Evolutionary conservation across 2,113 vertebrate species (phyloP), one percentile per base, ranked within the genome.

Genomic region (Ictalurus furcatus): DNA sequence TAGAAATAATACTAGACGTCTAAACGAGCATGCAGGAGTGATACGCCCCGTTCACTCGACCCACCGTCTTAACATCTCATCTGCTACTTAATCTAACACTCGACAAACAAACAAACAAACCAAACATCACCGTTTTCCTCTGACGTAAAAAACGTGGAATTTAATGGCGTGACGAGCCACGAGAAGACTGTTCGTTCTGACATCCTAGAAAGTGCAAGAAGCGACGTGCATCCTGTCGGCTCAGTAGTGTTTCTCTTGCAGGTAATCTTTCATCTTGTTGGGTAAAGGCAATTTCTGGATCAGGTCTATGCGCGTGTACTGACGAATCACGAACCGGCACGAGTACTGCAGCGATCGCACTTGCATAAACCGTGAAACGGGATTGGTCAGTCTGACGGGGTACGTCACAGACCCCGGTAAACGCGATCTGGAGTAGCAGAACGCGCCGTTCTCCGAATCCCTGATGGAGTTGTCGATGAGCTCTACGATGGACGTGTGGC

Each of bases 201-300:
- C 91, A 93, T 95, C 93, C 90, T 94, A 95, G 96, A 92, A 96
- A 91, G 96, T 96, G 96, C 96, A 95, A 94, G 95, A 94, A 94
- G 95, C 95, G 93, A 94, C 93, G 93, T 92, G 95, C 92, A 90
- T 90, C 85, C 28, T 76, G 85, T 30, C 56, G n/a, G 2, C 88
- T 97, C 96, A 98, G 97, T 98, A 97, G 96, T 97, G 97, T 95
- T 97, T 97, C 94, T 97, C 97, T 94, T 97, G 97, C 94, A 97
- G 94, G 92, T 97, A 97, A 95, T 97, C 97, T 97, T 97, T 97
- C 97, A 97, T 97, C 95, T 97, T 97, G 96, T 96, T 97, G 92
- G 98, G 98, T 96, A 99, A 96, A 96, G 98, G 98, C 97, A 99
- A 96, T 97, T 99, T 99, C 94, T 98, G 98, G 94, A 99, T 99